Conservation (phyloP, 1,140 invertebrate species). For the Drosophila athabasca region DNA sequence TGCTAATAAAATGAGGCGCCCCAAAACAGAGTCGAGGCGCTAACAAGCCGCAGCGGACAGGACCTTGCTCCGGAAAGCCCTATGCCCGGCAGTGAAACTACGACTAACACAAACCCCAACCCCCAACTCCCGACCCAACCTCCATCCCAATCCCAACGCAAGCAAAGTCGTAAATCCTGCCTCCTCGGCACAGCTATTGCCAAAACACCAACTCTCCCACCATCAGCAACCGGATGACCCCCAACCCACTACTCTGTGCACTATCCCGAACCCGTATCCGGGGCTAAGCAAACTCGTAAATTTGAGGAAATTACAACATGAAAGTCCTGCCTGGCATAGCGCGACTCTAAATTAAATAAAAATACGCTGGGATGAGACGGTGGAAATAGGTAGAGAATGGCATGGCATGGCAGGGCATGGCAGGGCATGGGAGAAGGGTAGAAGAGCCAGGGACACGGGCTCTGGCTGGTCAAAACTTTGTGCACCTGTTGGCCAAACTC, state of each 20-base stretch:
- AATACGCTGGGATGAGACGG: constrained; percentile 41
- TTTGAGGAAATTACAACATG: constrained; percentile 78
- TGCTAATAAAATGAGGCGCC: constrained; percentile 69
- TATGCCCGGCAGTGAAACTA: too few relatives aligned
- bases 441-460: background rate
- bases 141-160: constrained; percentile 17
- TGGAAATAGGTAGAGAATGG: constrained; percentile 3
- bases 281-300: constrained; percentile 73
- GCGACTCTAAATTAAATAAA: constrained; percentile 79
- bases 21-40: constrained; percentile 49
- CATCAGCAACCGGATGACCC: constrained; percentile 16
- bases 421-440: background rate
- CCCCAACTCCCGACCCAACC: too few relatives aligned
- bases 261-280: constrained; percentile 31
- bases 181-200: constrained; percentile 41
- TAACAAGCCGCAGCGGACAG: constrained; percentile 59
- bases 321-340: constrained; percentile 56
- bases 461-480: constrained; percentile 54
- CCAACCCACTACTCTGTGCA: background rate
- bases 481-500: constrained; percentile 63
- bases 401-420: background rate
- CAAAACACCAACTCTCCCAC: background rate
- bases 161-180: constrained; percentile 69
- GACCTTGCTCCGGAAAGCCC: background rate
- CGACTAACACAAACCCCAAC: too few relatives aligned